Percentiles rank a stretch among this genome's conserved stretches.
Evolutionary conservation across 2,797 vertebrate genomes (phyloP).

Genomic region (Cossypha niveicapilla): DNA sequence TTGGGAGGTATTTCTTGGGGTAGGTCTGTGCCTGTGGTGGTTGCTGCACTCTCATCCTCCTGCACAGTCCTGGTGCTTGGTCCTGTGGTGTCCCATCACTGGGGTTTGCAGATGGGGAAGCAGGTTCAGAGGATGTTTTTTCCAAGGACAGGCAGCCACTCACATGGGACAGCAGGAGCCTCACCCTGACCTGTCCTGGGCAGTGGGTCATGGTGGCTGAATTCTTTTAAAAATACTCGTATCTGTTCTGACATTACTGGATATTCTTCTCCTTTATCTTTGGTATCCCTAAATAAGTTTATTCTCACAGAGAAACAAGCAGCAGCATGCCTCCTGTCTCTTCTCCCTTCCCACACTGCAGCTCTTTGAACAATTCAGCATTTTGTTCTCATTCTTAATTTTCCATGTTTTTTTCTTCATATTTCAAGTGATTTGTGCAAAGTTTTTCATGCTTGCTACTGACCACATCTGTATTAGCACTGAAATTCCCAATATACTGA

Average conservation of each 20-base stretch:
- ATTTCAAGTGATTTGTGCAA: conserved; percentile 9
- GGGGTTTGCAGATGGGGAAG: neutral
- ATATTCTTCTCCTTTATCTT: neutral
- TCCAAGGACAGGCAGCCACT: neutral
- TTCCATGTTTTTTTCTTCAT: neutral
- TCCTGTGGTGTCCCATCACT: neutral
- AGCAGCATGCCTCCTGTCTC: neutral
- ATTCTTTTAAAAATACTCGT: no score
- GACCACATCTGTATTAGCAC: neutral
- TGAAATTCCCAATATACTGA: neutral
- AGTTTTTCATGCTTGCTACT: conserved; percentile 6
- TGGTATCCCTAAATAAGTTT: neutral
- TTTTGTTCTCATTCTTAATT: conserved; percentile 28
- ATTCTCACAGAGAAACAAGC: neutral
- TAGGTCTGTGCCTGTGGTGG: neutral
- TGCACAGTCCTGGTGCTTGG: neutral
- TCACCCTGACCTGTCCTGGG: neutral
- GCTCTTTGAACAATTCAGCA: neutral
- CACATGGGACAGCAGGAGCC: neutral
- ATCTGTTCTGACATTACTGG: no score
- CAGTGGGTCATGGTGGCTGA: neutral
- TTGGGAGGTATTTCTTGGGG: neutral
- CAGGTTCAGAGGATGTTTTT: neutral
- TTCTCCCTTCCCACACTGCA: neutral
- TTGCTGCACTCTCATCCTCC: neutral